Evolutionary conservation across 2,888 invertebrate genomes (phyloP), one percentile per base, ranked within the genome.

Genomic region (Subacronicta megacephala): DNA sequence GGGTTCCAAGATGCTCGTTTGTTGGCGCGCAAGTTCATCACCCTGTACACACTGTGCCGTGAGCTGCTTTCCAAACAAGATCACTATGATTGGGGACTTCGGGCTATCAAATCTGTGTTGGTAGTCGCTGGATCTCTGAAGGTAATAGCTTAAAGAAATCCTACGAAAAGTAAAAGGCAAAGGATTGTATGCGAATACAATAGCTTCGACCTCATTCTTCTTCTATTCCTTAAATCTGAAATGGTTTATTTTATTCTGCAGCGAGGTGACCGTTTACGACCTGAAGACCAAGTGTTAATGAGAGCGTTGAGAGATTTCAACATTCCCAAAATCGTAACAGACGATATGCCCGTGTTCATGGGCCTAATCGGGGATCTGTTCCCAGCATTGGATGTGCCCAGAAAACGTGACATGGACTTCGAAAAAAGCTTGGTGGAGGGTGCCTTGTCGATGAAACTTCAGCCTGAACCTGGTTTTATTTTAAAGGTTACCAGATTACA

Each of bases 71-170:
- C 98, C 41, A 98, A 98, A 85, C 98, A 98, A 89, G 99, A 99
- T 87, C 99, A 99, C 88, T 99, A 99, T 83, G 99, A 99, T 95
- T 98, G 99, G 99, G 99, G 99, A 33, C 94, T 99, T 50, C 93
- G 99, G 74, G 99, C 99, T 50, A 99, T 99, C 77, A 99, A 99
- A 87, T 99, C 99, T 49, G 98, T 99, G 41, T 93, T 99, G 47
- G 99, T 99, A 1, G 98, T 99, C 9, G 99, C 99, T 69, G 99
- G 98, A 38, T 96, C 98, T 31, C 92, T 99, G 49, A 98, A 98
- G 95, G 97, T 93, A 62, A 44, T 18, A 9, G 13, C 3, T 13
- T 2, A 3, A 44, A 20, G 7, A 26, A 6, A 33, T 12, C 26
- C 10, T 2, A 26, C 26, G 9, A 26, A 10, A 10, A 26, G 26